phyloP scores from a whole-genome alignment of 2,797 vertebrate species.

The Lagocephalus sceleratus region DNA sequence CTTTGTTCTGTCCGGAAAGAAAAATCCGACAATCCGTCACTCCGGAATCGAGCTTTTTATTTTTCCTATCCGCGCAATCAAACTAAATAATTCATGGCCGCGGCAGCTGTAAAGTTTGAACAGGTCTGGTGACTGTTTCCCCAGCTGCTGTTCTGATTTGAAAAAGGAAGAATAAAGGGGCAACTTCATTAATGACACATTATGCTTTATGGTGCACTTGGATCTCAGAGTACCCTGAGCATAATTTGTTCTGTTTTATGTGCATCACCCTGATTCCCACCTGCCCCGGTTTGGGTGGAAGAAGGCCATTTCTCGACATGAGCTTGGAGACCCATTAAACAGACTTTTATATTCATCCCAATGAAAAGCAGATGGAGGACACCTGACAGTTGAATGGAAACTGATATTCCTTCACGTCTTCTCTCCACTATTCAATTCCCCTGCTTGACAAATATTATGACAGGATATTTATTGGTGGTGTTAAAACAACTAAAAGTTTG shows the following conservation, averaged over 20 bases:
- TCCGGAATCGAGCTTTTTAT: conserved; percentile 45
- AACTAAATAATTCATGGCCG: conserved; percentile 72
- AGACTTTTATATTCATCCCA: conserved; percentile 54
- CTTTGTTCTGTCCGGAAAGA: conserved; percentile 68
- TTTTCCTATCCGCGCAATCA: conserved; percentile 60
- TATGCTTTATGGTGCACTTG: conserved; percentile 68
- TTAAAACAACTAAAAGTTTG: conserved; percentile 17
- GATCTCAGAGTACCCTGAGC: conserved; percentile 62
- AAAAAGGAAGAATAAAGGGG: conserved; percentile 64
- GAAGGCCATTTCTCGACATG: conserved; percentile 71
- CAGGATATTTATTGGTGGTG: conserved; percentile 23
- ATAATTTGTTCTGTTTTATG: conserved; percentile 73
- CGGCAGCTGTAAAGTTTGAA: conserved; percentile 59
- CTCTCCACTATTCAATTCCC: conserved; percentile 8
- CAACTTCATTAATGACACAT: conserved; percentile 67
- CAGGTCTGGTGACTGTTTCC: conserved; percentile 54
- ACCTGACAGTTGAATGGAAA: conserved; percentile 47
- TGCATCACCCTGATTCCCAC: conserved; percentile 63
- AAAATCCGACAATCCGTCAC: conserved; percentile 51
- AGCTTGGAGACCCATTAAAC: conserved; percentile 68
- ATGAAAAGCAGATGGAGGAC: conserved; percentile 65
- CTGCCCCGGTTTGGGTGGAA: conserved; percentile 56
- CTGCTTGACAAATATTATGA: conserved; percentile 23
- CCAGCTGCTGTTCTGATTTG: conserved; percentile 72
- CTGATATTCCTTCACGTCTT: conserved; percentile 25